phyloP scores from a whole-genome alignment of 2,797 vertebrate species.

The Lepilemur ruficaudatus region DNA sequence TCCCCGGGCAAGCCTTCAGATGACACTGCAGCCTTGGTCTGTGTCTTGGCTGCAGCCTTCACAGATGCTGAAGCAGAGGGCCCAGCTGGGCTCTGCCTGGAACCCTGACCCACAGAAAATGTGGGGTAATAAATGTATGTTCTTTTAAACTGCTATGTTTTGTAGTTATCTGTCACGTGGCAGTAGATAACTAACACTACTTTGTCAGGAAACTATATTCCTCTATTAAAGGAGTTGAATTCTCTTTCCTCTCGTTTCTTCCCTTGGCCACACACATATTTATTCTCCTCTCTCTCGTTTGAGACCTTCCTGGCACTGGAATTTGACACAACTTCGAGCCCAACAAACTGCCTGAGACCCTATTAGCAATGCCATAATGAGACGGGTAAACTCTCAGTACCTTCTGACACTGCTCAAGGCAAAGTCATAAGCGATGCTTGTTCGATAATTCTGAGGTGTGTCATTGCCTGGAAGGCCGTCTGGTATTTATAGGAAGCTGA shows the following conservation, averaged over 20 bases:
- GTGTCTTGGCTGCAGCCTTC: background rate
- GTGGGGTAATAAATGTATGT: background rate
- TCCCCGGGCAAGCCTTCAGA: background rate
- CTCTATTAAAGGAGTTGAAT: background rate
- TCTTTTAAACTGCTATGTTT: background rate
- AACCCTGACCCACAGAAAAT: background rate
- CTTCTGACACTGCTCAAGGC: background rate
- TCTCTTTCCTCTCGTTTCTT: background rate
- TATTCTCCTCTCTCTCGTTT: background rate
- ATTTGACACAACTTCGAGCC: background rate
- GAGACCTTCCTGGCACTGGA: background rate
- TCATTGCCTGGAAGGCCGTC: conserved; percentile 35
- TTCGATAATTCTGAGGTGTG: conserved; percentile 37
- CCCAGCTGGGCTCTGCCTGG: background rate
- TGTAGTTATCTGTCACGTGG: background rate
- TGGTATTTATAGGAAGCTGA: conserved; percentile 66
- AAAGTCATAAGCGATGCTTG: background rate
- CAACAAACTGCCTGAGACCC: background rate
- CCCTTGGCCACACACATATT: background rate
- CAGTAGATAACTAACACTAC: background rate
- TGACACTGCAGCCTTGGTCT: background rate
- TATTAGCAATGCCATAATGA: background rate
- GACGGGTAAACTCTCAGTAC: background rate
- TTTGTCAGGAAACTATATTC: background rate
- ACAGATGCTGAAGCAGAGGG: background rate